Evolutionary conservation across 2,113 vertebrate genomes (phyloP).

Genomic region (Etia nguti): DNA sequence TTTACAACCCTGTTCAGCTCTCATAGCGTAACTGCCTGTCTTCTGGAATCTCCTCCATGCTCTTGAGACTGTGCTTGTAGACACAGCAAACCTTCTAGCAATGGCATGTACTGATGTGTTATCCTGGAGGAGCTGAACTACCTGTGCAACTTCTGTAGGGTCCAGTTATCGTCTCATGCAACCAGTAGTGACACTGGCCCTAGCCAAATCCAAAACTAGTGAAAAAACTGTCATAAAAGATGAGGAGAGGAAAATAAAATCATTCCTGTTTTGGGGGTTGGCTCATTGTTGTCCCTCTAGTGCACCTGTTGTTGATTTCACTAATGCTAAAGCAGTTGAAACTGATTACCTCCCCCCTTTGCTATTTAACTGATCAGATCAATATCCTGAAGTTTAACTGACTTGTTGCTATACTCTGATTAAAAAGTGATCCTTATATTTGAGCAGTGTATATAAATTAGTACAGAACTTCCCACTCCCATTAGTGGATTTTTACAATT

Average conservation of each 20-base stretch:
- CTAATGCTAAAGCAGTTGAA: no score
- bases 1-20: background rate
- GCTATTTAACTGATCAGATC: background rate
- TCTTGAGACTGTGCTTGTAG: background rate
- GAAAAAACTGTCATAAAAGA: background rate
- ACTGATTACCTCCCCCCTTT: no score
- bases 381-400: background rate
- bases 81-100: background rate
- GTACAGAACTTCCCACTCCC: background rate
- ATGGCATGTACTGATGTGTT: background rate
- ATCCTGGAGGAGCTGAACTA: background rate
- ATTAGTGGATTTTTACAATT: background rate
- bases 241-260: background rate
- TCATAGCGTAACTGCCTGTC: background rate
- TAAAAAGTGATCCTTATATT: background rate
- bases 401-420: background rate
- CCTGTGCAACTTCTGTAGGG: background rate
- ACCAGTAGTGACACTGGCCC: background rate
- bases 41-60: background rate
- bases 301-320: no score
- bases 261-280: background rate
- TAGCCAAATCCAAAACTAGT: background rate
- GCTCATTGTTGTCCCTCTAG: no score
- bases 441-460: background rate
- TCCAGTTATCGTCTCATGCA: background rate